These are phyloP conservation scores for Pseudonaja textilis DNA, from an alignment of 2,113 vertebrate genomes.

Conservation along the genomic window DNA sequence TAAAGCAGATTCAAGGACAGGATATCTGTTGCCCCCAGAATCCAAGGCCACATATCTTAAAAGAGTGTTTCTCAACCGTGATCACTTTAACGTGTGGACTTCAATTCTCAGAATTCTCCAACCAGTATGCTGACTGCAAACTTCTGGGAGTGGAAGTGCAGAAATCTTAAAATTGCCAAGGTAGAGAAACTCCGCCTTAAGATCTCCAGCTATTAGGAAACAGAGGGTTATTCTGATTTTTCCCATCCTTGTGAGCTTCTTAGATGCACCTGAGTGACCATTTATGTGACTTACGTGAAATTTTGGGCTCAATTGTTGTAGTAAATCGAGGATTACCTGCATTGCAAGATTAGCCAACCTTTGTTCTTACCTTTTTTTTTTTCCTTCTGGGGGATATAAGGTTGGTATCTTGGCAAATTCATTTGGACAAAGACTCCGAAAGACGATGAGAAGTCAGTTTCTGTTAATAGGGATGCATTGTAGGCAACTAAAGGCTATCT, in stretches of 20 bases:
- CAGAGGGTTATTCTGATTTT: not conserved
- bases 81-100: too few relatives aligned
- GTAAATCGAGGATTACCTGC: too few relatives aligned
- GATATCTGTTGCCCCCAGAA: not conserved
- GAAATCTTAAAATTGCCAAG: too few relatives aligned
- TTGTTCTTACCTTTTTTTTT: not conserved
- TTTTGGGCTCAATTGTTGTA: too few relatives aligned
- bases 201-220: not conserved
- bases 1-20: not conserved
- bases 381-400: not conserved
- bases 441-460: not conserved
- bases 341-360: not conserved
- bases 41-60: not conserved
- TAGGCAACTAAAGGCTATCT: not conserved
- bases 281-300: not conserved
- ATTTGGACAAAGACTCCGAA: not conserved
- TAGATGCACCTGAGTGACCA: not conserved
- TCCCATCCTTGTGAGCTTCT: not conserved
- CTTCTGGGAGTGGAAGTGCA: too few relatives aligned
- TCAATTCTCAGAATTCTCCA: too few relatives aligned
- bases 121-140: too few relatives aligned
- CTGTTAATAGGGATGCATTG: not conserved
- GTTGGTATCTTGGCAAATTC: not conserved
- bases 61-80: not conserved
- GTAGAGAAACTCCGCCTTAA: too few relatives aligned